phyloP scores from a whole-genome alignment of 2,888 invertebrate species.

The Drosophila maculinotata region DNA sequence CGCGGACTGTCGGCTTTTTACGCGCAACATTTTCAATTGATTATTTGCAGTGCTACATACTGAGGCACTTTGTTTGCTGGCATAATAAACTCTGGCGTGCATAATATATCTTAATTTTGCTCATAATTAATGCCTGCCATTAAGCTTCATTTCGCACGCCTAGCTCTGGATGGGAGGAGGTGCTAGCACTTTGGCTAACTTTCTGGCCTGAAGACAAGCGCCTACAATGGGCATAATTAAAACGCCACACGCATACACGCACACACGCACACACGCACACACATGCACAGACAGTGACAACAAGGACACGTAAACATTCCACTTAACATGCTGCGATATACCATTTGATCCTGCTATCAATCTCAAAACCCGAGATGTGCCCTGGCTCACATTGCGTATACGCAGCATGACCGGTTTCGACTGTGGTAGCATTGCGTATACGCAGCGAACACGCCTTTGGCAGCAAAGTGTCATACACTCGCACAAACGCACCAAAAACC shows the following conservation, averaged over 20 bases:
- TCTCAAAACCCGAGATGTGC: constrained; percentile 46
- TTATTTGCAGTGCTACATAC: constrained; percentile 51
- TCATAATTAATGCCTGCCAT: constrained; percentile 72
- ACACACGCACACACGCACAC: constrained; percentile 7
- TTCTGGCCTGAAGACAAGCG: constrained; percentile 32
- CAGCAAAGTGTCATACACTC: constrained; percentile 54
- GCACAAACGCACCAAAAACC: background rate
- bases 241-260: constrained; percentile 22
- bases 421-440: constrained; percentile 52
- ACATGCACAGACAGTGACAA: constrained; percentile 2
- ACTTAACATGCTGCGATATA: constrained; percentile 74
- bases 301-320: constrained; percentile 58
- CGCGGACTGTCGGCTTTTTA: constrained; percentile 19
- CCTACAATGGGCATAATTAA: constrained; percentile 57
- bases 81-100: constrained; percentile 51
- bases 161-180: too few species aligned
- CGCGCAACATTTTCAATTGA: constrained; percentile 46
- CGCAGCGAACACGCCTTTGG: constrained; percentile 45
- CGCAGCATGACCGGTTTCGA: constrained; percentile 27
- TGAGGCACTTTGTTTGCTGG: constrained; percentile 5
- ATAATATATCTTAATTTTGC: constrained; percentile 69
- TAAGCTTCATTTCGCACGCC: constrained; percentile 44
- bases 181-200: constrained; percentile 36
- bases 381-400: constrained; percentile 52
- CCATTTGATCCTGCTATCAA: constrained; percentile 77